Conservation (phyloP, 2,888 invertebrate species). For the Strigamia maritima region DNA sequence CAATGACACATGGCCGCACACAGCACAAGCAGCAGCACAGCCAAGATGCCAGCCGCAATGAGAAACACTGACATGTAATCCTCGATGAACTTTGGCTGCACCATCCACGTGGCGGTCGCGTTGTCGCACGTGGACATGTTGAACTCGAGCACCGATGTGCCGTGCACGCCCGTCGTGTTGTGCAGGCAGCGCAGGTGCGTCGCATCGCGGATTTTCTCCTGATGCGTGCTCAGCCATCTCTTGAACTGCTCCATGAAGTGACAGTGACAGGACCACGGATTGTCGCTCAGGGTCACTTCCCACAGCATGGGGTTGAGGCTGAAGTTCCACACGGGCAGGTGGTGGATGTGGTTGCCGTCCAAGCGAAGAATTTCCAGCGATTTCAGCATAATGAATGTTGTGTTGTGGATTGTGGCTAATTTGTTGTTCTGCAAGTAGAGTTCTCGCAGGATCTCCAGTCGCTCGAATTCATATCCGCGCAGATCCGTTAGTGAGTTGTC, state of each 20-base stretch:
- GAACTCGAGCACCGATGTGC: constrained; percentile 44
- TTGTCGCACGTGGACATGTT: constrained; percentile 45
- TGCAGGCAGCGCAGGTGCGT: constrained; percentile 66
- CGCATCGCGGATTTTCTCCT: constrained; percentile 67
- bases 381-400: constrained; percentile 66
- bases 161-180: constrained; percentile 43
- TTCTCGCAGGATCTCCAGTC: constrained; percentile 67
- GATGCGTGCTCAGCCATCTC: constrained; percentile 72
- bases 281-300: constrained; percentile 71
- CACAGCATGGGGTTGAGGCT: constrained; percentile 54
- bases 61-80: constrained; percentile 73
- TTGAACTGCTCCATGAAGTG: constrained; percentile 77
- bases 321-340: constrained; percentile 67
- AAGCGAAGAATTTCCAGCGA: constrained; percentile 63
- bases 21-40: constrained; percentile 65
- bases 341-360: constrained; percentile 68
- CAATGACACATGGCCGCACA: constrained; percentile 68
- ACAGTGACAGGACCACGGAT: constrained; percentile 81
- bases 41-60: constrained; percentile 65
- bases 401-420: constrained; percentile 66
- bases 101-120: constrained; percentile 48
- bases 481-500: constrained; percentile 67
- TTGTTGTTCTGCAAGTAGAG: constrained; percentile 72
- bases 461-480: constrained; percentile 76
- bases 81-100: constrained; percentile 68